Evolutionary conservation across 2,797 vertebrate species (phyloP).

Genomic region (Eulemur albifrons): DNA sequence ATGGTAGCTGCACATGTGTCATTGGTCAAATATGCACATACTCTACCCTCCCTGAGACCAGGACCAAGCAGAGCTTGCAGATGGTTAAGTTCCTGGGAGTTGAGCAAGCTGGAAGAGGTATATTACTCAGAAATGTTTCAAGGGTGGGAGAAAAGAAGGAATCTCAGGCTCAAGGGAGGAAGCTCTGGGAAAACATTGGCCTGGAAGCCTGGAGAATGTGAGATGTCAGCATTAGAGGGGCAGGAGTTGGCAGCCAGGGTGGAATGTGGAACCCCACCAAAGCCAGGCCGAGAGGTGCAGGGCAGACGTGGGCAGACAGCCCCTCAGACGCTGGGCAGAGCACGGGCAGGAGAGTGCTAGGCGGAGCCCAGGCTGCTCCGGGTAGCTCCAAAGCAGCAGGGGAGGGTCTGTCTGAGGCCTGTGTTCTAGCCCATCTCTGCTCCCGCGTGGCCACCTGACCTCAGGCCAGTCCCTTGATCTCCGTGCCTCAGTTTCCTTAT

Average conservation of each 20-base stretch:
- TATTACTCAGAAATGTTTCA: not conserved
- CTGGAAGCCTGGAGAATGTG: not conserved
- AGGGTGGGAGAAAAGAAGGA: not conserved
- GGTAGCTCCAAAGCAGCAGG: fast-evolving
- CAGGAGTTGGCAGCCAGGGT: not conserved
- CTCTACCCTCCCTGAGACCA: not conserved
- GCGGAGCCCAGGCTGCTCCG: not conserved
- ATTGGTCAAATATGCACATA: not conserved
- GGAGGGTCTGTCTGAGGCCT: not conserved
- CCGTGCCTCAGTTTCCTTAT: not conserved
- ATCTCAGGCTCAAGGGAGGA: not conserved
- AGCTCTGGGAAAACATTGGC: not conserved
- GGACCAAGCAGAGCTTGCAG: not conserved
- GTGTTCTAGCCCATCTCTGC: not conserved
- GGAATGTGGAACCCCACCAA: not conserved
- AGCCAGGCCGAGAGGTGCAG: not conserved
- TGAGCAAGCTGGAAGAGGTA: not conserved
- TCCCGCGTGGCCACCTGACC: not conserved
- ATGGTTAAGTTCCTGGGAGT: not conserved
- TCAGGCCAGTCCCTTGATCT: not conserved
- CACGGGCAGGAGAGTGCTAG: not conserved
- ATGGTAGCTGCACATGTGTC: not conserved
- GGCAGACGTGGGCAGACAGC: not conserved
- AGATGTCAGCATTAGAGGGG: not conserved
- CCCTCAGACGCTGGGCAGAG: not conserved